Conservation (phyloP, 1,140 invertebrate species). For the Physella acuta region DNA sequence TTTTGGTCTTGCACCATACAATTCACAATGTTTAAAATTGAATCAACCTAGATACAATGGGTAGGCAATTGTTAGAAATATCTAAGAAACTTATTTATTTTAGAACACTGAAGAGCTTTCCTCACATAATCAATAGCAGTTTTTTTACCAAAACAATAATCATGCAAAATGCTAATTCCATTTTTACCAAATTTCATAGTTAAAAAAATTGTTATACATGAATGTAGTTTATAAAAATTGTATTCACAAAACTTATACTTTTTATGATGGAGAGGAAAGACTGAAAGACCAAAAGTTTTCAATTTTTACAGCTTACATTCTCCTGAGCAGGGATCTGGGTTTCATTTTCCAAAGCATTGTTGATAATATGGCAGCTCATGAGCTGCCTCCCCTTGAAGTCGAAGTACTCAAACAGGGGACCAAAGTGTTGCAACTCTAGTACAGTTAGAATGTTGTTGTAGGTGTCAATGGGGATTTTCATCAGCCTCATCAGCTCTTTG, state of each 20-base stretch:
- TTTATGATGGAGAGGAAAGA: too few relatives aligned
- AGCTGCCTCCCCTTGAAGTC: slow-evolving; percentile 86
- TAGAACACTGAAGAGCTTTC: too few relatives aligned
- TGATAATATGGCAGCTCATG: slow-evolving; percentile 84
- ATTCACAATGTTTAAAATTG: slow-evolving; percentile 78
- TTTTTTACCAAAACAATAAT: too few relatives aligned
- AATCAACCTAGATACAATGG: slow-evolving; percentile 75
- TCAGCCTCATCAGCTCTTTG: slow-evolving; percentile 85
- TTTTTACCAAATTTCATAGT: too few relatives aligned
- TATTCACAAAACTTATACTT: too few relatives aligned
- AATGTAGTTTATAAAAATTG: too few relatives aligned
- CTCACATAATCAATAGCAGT: too few relatives aligned
- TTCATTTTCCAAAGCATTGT: slow-evolving; percentile 85
- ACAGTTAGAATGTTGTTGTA: slow-evolving; percentile 91
- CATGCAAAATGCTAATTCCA: too few relatives aligned
- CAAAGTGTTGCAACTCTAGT: slow-evolving; percentile 76
- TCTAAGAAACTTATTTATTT: too few relatives aligned
- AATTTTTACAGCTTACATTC: slow-evolving; percentile 67
- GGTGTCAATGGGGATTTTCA: slow-evolving; percentile 92
- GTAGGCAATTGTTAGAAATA: too few relatives aligned
- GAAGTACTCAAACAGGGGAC: slow-evolving; percentile 81
- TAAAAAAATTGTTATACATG: too few relatives aligned
- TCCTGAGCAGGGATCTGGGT: slow-evolving; percentile 86
- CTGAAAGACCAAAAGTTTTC: too few relatives aligned
- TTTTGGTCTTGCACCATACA: slow-evolving; percentile 84